These are phyloP conservation scores for Paguma larvata DNA, from an alignment of 2,797 vertebrate genomes.

Conservation along the genomic window DNA sequence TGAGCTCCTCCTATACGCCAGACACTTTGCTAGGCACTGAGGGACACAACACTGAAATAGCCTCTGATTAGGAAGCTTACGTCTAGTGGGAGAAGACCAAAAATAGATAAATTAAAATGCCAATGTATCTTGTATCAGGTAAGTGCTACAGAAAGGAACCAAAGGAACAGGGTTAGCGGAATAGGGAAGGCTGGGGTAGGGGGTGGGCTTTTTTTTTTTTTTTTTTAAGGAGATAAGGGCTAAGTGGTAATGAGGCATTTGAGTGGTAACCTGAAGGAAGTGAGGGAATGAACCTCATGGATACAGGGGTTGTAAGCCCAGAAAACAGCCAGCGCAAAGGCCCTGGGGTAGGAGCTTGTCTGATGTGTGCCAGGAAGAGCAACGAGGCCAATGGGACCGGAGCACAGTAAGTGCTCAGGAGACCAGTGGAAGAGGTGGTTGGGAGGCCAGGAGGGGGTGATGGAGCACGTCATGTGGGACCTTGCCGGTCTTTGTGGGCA, in stretches of 20 bases:
- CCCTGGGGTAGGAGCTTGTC: neutral
- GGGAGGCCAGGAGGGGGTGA: neutral
- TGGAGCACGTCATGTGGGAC: rapidly evolving
- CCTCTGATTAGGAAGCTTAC: neutral
- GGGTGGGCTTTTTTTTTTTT: too few species aligned
- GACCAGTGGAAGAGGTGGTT: neutral
- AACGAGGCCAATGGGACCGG: neutral
- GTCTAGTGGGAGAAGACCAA: neutral
- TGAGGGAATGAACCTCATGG: neutral
- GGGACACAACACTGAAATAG: neutral
- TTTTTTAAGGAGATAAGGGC: neutral
- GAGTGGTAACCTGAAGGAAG: neutral
- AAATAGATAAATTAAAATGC: neutral
- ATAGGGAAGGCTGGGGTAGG: too few species aligned
- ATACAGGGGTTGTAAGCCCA: neutral
- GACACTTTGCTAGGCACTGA: neutral
- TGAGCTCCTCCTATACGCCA: neutral
- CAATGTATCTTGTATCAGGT: neutral
- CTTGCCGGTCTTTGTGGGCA: neutral
- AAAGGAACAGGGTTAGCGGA: neutral
- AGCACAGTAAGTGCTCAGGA: neutral
- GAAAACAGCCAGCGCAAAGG: neutral
- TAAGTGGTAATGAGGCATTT: neutral
- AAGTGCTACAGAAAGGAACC: neutral
- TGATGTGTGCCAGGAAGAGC: neutral